Evolutionary conservation across 2,113 vertebrate species (phyloP).

Genomic region (Chloropsis hardwickii): DNA sequence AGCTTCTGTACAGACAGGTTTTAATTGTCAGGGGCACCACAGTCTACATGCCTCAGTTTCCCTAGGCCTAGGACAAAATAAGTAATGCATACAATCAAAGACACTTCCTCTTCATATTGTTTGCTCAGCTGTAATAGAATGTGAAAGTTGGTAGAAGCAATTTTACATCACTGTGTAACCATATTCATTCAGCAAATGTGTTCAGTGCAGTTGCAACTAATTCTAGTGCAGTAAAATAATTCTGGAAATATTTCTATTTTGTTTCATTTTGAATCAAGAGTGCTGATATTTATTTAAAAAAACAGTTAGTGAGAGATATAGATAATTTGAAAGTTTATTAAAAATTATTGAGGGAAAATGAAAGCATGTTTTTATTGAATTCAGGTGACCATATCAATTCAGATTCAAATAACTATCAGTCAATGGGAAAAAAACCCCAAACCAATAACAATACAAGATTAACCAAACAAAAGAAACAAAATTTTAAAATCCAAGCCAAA

Average conservation of each 20-base stretch:
- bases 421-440: neutral
- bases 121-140: neutral
- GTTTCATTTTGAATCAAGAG: neutral
- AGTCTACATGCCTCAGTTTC: neutral
- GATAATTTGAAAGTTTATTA: neutral
- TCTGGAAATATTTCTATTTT: neutral
- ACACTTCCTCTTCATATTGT: neutral
- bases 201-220: neutral
- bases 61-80: neutral
- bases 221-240: neutral
- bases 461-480: neutral
- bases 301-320: neutral
- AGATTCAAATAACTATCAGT: neutral
- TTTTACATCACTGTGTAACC: neutral
- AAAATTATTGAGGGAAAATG: neutral
- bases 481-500: neutral
- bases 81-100: neutral
- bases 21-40: neutral
- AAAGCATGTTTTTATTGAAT: neutral
- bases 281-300: neutral
- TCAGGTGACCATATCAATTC: neutral
- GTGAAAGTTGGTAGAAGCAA: neutral
- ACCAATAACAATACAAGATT: neutral
- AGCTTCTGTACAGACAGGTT: neutral
- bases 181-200: neutral